These are phyloP conservation scores for Turdus rufiventris DNA, from an alignment of 2,113 vertebrate species.

Conservation along the genomic window DNA sequence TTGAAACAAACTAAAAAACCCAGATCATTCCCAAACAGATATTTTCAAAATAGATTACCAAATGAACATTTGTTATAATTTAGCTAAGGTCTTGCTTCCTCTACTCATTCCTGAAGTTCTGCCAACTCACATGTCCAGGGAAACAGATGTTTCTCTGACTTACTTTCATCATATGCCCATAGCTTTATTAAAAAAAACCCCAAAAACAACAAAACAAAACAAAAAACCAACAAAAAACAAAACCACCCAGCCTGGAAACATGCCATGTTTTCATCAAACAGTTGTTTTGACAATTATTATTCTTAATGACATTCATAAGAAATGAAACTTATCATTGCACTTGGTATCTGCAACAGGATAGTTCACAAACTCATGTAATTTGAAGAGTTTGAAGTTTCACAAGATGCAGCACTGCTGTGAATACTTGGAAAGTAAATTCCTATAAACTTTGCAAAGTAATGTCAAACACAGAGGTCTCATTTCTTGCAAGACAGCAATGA, in stretches of 20 bases:
- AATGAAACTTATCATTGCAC: neutral
- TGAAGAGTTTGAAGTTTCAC: neutral
- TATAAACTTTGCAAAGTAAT: neutral
- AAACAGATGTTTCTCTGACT: slow-evolving; percentile 49
- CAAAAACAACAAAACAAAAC: neutral
- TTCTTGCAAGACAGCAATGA: neutral
- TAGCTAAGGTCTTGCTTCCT: slow-evolving; percentile 26
- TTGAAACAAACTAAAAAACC: neutral
- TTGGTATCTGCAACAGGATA: neutral
- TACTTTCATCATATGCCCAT: slow-evolving; percentile 48
- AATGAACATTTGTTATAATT: slow-evolving; percentile 58
- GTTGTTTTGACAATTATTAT: slow-evolving; percentile 10
- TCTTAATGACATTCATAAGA: neutral
- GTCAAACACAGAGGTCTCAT: neutral
- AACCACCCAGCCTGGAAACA: neutral
- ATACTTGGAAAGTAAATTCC: neutral
- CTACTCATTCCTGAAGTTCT: slow-evolving; percentile 37
- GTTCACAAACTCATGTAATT: neutral
- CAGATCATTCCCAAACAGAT: neutral
- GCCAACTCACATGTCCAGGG: slow-evolving; percentile 23
- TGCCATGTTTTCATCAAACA: neutral
- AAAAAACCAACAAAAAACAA: neutral
- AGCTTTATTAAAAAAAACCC: neutral
- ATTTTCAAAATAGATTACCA: slow-evolving; percentile 32
- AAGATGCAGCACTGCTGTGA: neutral